Evolutionary conservation across 2,113 vertebrate species (phyloP).

Genomic region (Gallinago paraguaiae): DNA sequence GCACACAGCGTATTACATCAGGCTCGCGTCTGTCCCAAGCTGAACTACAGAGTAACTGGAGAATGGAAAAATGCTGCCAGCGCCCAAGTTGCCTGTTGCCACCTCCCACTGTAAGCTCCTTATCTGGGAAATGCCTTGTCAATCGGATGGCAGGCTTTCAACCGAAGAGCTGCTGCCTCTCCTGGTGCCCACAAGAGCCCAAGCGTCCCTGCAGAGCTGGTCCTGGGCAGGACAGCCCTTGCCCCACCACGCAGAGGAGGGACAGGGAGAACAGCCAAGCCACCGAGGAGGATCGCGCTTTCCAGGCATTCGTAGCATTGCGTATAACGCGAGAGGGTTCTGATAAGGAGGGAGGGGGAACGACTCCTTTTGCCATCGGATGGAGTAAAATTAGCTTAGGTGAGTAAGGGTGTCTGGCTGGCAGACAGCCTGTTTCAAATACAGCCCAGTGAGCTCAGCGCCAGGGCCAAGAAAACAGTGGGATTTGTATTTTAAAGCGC

Average conservation of each 20-base stretch:
- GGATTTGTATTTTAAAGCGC: conserved; percentile 56
- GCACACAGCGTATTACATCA: conserved; percentile 36
- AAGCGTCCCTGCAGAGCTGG: accelerated
- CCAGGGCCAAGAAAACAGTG: conserved; percentile 17
- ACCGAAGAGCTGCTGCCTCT: not conserved
- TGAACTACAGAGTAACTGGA: conserved; percentile 49
- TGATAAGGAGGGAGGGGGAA: conserved; percentile 28
- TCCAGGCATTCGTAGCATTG: not conserved
- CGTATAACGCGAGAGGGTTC: not conserved
- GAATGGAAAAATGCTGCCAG: conserved; percentile 60
- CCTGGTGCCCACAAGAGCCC: not conserved
- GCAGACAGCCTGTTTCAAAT: conserved; percentile 2
- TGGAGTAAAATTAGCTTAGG: conserved; percentile 64
- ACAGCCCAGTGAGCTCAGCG: conserved; percentile 43
- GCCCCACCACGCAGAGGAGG: accelerated
- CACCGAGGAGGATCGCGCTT: not conserved
- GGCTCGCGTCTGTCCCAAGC: conserved; percentile 51
- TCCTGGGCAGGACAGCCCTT: not conserved
- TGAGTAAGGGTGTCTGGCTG: conserved; percentile 65
- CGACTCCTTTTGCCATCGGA: conserved; percentile 18
- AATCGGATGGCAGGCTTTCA: not conserved
- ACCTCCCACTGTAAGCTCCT: conserved; percentile 53
- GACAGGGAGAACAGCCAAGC: not conserved
- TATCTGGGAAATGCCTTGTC: conserved; percentile 39
- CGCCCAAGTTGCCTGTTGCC: conserved; percentile 17